Evolutionary conservation across 2,113 vertebrate species (phyloP).

Genomic region (Macrotus californicus): DNA sequence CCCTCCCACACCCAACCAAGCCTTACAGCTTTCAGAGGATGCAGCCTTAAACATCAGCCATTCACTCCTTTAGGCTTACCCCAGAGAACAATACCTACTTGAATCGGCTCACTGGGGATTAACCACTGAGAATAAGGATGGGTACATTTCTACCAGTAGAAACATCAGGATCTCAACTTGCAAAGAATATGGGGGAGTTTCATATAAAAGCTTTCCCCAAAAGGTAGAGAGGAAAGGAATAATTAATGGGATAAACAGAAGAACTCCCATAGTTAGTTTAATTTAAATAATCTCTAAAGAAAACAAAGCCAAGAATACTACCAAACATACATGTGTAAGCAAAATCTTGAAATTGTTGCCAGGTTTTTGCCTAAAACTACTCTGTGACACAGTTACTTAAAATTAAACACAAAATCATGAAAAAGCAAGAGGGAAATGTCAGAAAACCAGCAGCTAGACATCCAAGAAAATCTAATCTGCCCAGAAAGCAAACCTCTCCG

Average conservation of each 20-base stretch:
- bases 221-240: not conserved
- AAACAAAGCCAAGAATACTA: slow-evolving; percentile 28
- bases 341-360: slow-evolving; percentile 11
- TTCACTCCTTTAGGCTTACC: not conserved
- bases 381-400: not conserved
- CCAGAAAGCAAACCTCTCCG: not conserved
- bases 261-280: not conserved
- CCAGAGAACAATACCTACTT: not conserved
- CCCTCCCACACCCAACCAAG: not conserved
- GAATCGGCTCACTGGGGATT: not conserved
- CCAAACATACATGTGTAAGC: not conserved
- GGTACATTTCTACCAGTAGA: not conserved
- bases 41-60: not conserved
- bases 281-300: not conserved
- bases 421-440: not conserved
- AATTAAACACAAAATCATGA: slow-evolving; percentile 21
- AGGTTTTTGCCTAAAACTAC: not conserved
- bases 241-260: not conserved
- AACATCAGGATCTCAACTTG: not conserved
- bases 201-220: not conserved
- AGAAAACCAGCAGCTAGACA: not conserved
- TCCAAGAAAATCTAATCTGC: not conserved
- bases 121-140: not conserved
- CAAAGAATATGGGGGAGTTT: not conserved
- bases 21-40: not conserved